Evolutionary conservation across 2,113 vertebrate genomes (phyloP).

Genomic region (Austrofundulus limnaeus): DNA sequence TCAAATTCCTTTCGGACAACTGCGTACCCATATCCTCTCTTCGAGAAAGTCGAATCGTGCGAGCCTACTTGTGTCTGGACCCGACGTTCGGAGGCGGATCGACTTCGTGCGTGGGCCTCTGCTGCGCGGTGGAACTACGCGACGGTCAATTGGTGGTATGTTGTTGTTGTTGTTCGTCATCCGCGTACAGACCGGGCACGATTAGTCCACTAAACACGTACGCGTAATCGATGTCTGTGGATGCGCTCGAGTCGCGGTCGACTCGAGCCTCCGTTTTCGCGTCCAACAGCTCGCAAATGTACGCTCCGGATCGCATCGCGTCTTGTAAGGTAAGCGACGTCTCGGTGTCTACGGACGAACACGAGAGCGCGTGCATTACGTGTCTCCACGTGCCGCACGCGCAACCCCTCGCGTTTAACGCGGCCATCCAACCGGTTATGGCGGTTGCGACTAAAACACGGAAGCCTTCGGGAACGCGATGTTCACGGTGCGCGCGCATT

Average conservation of each 20-base stretch:
- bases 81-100: constrained; percentile 23
- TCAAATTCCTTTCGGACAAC: constrained; percentile 17
- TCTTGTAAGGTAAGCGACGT: background rate
- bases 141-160: constrained; percentile 15
- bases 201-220: background rate
- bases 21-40: background rate
- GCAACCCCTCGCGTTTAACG: background rate
- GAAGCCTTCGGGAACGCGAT: background rate
- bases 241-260: no score
- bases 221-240: background rate
- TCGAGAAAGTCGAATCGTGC: background rate
- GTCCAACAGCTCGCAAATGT: constrained; percentile 8
- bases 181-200: background rate
- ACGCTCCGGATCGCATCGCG: background rate
- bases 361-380: background rate
- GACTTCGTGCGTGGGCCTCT: constrained; percentile 16
- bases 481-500: background rate
- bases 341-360: background rate
- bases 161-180: background rate
- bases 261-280: accelerated
- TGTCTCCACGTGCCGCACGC: constrained; percentile 2
- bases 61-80: constrained; percentile 24
- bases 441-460: background rate
- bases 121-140: constrained; percentile 8
- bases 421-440: background rate